Conservation (phyloP, 2,888 invertebrate species). For the Linnaemya vulpina region DNA sequence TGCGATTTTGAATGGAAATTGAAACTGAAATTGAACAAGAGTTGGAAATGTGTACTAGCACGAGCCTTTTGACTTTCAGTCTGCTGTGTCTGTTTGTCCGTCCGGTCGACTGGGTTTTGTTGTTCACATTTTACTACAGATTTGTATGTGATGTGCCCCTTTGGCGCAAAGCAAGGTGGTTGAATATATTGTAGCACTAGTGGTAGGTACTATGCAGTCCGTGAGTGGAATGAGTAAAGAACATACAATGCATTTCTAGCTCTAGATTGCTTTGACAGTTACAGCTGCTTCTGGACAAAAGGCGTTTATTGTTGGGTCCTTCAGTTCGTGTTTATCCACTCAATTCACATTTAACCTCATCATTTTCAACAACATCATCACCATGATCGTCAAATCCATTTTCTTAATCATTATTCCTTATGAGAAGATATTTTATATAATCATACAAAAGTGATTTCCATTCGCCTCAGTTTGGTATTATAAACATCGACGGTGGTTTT, state of each 20-base stretch:
- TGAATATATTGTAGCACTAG: background rate
- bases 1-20: slow-evolving; percentile 48
- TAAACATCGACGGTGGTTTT: slow-evolving; percentile 60
- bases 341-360: slow-evolving; percentile 41
- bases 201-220: background rate
- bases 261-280: slow-evolving; percentile 72
- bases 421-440: slow-evolving; percentile 41
- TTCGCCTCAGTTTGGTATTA: slow-evolving; percentile 61
- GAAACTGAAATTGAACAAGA: slow-evolving; percentile 57
- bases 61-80: slow-evolving; percentile 66
- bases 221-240: slow-evolving; percentile 51
- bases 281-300: slow-evolving; percentile 73
- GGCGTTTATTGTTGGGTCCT: slow-evolving; percentile 53
- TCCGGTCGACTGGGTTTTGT: slow-evolving; percentile 6
- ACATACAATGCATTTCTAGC: slow-evolving; percentile 69
- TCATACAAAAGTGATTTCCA: slow-evolving; percentile 56
- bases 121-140: background rate
- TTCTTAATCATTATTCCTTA: slow-evolving; percentile 34
- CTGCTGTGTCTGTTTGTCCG: slow-evolving; percentile 55
- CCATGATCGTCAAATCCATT: slow-evolving; percentile 25
- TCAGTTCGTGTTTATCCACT: slow-evolving; percentile 36
- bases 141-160: slow-evolving; percentile 32
- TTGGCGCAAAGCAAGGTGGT: slow-evolving; percentile 47
- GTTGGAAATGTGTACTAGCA: slow-evolving; percentile 52
- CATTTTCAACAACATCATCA: slow-evolving; percentile 34